Base-by-base conservation (phyloP, 2,888 invertebrate species). In the Chirona hameri region DNA sequence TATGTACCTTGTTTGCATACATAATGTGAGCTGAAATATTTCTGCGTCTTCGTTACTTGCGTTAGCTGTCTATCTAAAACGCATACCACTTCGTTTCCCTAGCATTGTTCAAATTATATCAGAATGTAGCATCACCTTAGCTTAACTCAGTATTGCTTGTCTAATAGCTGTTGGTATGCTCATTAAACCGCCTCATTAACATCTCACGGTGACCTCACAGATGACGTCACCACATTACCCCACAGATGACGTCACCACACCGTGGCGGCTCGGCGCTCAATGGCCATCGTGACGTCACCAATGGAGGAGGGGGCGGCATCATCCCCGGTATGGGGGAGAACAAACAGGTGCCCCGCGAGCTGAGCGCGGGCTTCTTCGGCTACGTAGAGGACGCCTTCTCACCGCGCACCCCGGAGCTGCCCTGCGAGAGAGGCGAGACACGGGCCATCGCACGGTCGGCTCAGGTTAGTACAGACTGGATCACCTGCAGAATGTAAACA, bases 301-400 rank as follows among this genome's bases (percentile, higher is more conserved):
- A 52, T 83, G 82, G 76, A 83, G 81, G 82, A 84, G 39, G 82
- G 72, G 72, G 83, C 81, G 82, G 65, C 65, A 86, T 85, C 85
- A 87, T 86, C 81, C 87, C 86, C 27, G 86, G 86, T 31, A 84
- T 86, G 82, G 87, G 86, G 24, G 85, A 85, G 21, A 85, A 86
- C 82, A 86, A 85, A 57, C 86, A 86, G n/a, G 85, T 85, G 81
- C 84, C 86, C 0, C 82, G 86, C 29, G 84, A 85, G 27, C 82
- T 87, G 60, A 86, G 86, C 39, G 86, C 86, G 65, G 86, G 87
- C 48, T 86, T 87, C 83, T 87, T 87, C 84, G 87, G 86, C n/a
- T 86, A 86, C 81, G 86, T 86, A 12, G 86, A 87, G 0, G 86
- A 86, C 82, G 86, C 86, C 39, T 86, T 85, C 83, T 85, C 84